Evolutionary conservation across 2,888 invertebrate genomes (phyloP), one percentile per base, ranked within the genome.

Genomic region (Drosophila cognata): DNA sequence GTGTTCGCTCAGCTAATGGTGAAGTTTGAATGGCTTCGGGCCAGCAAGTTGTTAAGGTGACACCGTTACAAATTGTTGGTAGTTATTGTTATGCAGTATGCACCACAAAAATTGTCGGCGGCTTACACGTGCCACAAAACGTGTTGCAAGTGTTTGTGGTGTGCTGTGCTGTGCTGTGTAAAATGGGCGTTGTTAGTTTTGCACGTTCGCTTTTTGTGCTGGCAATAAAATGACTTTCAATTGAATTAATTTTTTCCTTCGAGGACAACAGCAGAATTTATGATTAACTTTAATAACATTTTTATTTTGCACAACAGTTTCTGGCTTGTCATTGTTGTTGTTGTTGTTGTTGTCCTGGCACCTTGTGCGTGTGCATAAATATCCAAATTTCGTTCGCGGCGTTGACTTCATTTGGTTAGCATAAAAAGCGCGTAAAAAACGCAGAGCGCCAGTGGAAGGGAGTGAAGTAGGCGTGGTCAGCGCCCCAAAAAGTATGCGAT

Each of bases 381-480:
- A 81, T 80, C 71, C 77, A 70, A 70, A 81, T 75, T 74, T 65
- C 48, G 64, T 58, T 29, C 33, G 70, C 69, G 48, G 28, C 68
- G 59, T 61, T 66, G 73, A 88, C 89, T 88, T 88, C 87, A 85
- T 88, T 85, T 84, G 74, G 89, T 85, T 88, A 79, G 89, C 85
- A 85, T 85, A 85, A 85, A 85, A 88, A 84, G 74, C 84, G 79
- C 85, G 72, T 85, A 79, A 84, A 80, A 75, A 28, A 60, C 25
- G 66, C 16, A 1, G n/a, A 13, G 13, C 7, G 36, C 8, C 18
- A 10, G 28, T 18, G 36, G 51, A 8, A 28, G 13, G 41, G 18
- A 25, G 25, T 10, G 31, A 13, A 5, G 46, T 57, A 10, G 35
- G 53, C 60, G 70, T 69, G 82, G 88, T 84, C 88, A 84, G 76